Conservation (phyloP, 1,140 invertebrate genomes). For the Brachionus rotundiformis region DNA sequence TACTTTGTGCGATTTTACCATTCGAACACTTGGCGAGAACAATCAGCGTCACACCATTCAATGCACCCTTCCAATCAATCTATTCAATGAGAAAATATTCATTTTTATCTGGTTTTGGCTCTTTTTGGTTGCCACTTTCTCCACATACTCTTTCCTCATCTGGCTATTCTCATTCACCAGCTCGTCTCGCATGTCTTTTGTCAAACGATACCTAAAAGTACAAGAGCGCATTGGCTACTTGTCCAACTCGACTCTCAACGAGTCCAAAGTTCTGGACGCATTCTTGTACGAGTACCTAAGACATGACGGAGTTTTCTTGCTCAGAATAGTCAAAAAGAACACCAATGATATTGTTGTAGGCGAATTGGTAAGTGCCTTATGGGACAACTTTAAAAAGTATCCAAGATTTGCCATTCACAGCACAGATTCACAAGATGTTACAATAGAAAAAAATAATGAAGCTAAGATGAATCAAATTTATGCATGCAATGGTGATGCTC, state of each 20-base stretch:
- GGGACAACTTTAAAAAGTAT: conserved; percentile 55
- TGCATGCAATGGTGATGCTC: neutral
- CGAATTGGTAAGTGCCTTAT: conserved; percentile 65
- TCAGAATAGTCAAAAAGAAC: conserved; percentile 66
- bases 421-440: neutral
- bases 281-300: conserved; percentile 67
- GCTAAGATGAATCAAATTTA: conserved; percentile 28
- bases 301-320: conserved; percentile 66
- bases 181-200: conserved; percentile 29
- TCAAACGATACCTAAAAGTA: conserved; percentile 41
- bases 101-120: conserved; percentile 50
- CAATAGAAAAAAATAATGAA: conserved; percentile 19
- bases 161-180: conserved; percentile 29
- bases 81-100: conserved; percentile 55
- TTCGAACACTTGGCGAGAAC: conserved; percentile 55
- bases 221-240: conserved; percentile 13
- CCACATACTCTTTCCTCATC: neutral
- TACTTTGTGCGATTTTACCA: conserved; percentile 55
- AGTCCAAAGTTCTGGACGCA: conserved; percentile 58
- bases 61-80: conserved; percentile 56
- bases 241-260: conserved; percentile 52
- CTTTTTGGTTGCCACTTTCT: conserved; percentile 9
- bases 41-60: conserved; percentile 56
- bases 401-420: conserved; percentile 31
- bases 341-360: conserved; percentile 67